Percentiles rank a stretch among this genome's conserved stretches.
These are phyloP conservation scores for Stictocephala bisonia DNA, from an alignment of 2,888 invertebrate species.

Conservation along the genomic window DNA sequence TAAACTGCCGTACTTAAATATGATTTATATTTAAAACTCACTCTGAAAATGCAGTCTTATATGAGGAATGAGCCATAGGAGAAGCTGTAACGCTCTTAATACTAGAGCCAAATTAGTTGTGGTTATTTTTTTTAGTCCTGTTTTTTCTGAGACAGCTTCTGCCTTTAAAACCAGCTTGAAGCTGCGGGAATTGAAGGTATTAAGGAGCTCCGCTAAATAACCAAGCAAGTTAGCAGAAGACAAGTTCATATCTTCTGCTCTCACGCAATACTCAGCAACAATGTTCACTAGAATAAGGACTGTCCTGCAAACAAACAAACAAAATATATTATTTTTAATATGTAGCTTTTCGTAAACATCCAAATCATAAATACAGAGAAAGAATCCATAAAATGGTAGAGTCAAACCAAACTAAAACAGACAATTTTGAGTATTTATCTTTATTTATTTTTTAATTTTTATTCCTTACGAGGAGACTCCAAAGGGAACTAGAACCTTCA, in stretches of 20 bases:
- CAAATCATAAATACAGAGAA: no score
- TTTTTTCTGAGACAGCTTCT: constrained; percentile 89
- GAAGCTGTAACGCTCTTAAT: constrained; percentile 83
- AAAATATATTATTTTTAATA: no score
- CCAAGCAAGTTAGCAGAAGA: constrained; percentile 83
- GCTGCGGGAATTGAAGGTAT: constrained; percentile 87
- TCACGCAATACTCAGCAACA: constrained; percentile 91
- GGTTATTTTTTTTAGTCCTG: constrained; percentile 94
- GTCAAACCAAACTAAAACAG: no score
- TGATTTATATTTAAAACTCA: no score
- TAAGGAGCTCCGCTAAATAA: constrained; percentile 87
- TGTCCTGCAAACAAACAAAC: constrained; percentile 73
- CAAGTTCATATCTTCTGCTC: constrained; percentile 58
- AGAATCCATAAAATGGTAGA: no score
- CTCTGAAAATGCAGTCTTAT: constrained; percentile 77
- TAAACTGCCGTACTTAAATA: no score
- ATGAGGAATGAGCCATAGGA: constrained; percentile 82
- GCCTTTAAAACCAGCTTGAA: constrained; percentile 97
- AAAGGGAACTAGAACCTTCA: no score
- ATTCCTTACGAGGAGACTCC: no score
- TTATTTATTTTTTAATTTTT: no score
- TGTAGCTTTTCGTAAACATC: no score
- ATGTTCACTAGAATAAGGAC: constrained; percentile 90
- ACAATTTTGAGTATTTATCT: background rate
- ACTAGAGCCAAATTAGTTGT: constrained; percentile 92